These are phyloP conservation scores for Lithobates pipiens DNA, from an alignment of 2,797 vertebrate genomes.

Conservation along the genomic window DNA sequence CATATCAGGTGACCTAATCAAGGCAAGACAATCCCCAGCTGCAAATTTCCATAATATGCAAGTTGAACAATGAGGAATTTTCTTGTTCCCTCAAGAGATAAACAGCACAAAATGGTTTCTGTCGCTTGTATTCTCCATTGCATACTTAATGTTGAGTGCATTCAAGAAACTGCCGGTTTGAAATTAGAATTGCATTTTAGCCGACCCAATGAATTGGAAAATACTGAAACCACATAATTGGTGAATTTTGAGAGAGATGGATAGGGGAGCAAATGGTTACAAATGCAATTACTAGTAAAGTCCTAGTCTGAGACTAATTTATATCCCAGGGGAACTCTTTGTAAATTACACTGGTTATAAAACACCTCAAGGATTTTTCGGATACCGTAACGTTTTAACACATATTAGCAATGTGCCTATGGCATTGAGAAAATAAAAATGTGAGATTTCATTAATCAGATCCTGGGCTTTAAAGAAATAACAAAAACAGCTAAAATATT, in stretches of 20 bases:
- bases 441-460: neutral
- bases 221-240: conserved; percentile 59
- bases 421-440: conserved; percentile 4
- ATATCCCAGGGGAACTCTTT: conserved; percentile 53
- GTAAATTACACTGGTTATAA: conserved; percentile 58
- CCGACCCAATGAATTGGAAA: conserved; percentile 60
- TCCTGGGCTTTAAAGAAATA: neutral
- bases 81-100: conserved; percentile 49
- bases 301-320: conserved; percentile 63
- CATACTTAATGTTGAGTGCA: conserved; percentile 53
- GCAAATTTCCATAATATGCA: conserved; percentile 26
- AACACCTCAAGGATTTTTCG: conserved; percentile 55
- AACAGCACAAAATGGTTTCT: conserved; percentile 59
- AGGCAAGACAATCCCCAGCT: conserved; percentile 28
- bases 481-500: neutral
- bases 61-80: conserved; percentile 39
- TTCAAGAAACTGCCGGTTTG: conserved; percentile 48
- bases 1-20: conserved; percentile 34
- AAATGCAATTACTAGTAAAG: conserved; percentile 63
- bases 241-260: conserved; percentile 59
- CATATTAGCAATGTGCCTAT: conserved; percentile 29
- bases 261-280: conserved; percentile 61
- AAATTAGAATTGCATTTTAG: conserved; percentile 58
- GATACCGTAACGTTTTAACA: conserved; percentile 44
- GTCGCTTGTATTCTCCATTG: conserved; percentile 51